Evolutionary conservation across 2,797 vertebrate species (phyloP), one percentile per base, ranked within the genome.

Genomic region (Valencia hispanica): DNA sequence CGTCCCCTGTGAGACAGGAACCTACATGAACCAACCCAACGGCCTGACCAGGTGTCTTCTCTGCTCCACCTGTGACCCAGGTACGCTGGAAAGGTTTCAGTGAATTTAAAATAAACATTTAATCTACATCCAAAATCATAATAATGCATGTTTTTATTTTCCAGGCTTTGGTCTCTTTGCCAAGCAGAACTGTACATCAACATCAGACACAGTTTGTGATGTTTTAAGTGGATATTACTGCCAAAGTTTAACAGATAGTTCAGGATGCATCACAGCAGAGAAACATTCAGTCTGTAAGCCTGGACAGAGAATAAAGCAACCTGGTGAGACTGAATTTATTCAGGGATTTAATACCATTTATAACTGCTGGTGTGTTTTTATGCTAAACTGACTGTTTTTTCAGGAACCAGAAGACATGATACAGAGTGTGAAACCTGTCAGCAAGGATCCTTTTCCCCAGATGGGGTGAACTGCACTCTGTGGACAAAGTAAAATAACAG

Each of bases 361-460:
- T 18, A 30, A 0, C 17, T 15, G 34, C 20, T 32, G 8, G 47
- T 76, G 32, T 15, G 11, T 27, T 39, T 3, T 7, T 34, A 11
- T 43, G 65, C 61, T 0, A 53, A 12, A 32, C 25, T 66, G n/a
- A 45, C 0, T 68, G n/a, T 59, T 84, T 48, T 78, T 25, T 65
- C 8, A 94, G 93, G 93, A 20, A 92, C 83, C 70, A 84, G 74
- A 48, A 48, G 0, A 32, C 43, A n/a, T 18, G 87, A 94, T 57
- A 84, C 84, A 1, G 74, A 76, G 2, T 93, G 93, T 79, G 73
- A 79, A 75, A 25, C 32, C 22, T 79, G 78, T 75, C 2, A 27
- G 22, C 6, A 25, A 0, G 73, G 78, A 1, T 55, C 17, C 0
- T 79, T 79, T 53, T 79, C 78, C 14, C 11, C 20, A 5, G 1